Evolutionary conservation across 2,113 vertebrate genomes (phyloP), one percentile per base, ranked within the genome.

Genomic region (Aviceda subcristata): DNA sequence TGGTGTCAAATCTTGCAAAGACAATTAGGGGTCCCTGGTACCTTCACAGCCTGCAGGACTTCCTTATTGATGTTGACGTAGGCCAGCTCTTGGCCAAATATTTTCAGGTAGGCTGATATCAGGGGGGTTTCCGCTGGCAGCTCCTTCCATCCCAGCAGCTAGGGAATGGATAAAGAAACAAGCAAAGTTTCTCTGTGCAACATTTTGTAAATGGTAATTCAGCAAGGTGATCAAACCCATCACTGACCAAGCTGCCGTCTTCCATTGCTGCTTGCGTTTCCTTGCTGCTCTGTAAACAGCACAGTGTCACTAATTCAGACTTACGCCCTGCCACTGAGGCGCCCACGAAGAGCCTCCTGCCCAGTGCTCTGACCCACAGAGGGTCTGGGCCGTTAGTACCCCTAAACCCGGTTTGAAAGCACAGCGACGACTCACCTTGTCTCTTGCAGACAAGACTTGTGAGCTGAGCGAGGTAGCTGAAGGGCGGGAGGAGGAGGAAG

Each of bases 41-140:
- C 99, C 97, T 97, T 96, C 67, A 97, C 14, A 87, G 63, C 95
- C 59, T 98, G 97, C 43, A 99, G 84, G 66, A 94, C 39, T 34
- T 97, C 95, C 97, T 98, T 99, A 76, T 98, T 97, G 91, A 99
- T 83, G 76, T 90, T 97, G 60, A 91, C 30, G 16, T 98, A 99
- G 62, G 91, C 94, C 39, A 99, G 29, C 97, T 99, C 99, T 94
- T 99, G 98, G 91, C 98, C 99, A 38, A 98, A 91, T 26, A 98
- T 5, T 96, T 98, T 99, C 21, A 98, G 5, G 55, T 98, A 98
- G 62, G 94, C n/a, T 15, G 98, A 98, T 51, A 96, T 94, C 93
- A 99, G 66, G 24, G 98, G 95, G 18, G 96, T 91, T 82, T 94
- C 97, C 60, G 76, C 50, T 56, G 98, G 97, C 68, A 98, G 24